Percentiles rank a stretch among this genome's conserved stretches.
Evolutionary conservation across 1,140 invertebrate species (phyloP).

Genomic region (Archivesica marissinica): DNA sequence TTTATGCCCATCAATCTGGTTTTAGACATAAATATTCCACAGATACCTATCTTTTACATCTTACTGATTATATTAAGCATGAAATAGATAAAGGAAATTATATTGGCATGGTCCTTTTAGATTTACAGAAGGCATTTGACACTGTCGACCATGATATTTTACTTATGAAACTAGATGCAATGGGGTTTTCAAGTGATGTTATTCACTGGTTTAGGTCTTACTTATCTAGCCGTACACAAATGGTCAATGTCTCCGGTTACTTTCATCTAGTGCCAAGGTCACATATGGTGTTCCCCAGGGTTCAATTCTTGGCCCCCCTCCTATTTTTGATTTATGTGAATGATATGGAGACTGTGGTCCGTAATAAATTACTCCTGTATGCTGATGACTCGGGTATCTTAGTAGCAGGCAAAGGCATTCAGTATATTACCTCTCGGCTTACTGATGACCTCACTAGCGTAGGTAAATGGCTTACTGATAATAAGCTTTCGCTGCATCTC

Average conservation of each 20-base stretch:
- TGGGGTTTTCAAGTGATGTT: background rate
- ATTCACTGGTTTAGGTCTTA: constrained; percentile 22
- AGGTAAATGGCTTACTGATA: too few relatives aligned
- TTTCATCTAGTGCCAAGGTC: too few relatives aligned
- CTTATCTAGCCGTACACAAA: too few relatives aligned
- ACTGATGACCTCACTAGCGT: too few relatives aligned
- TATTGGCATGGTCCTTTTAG: constrained; percentile 27
- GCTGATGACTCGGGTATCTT: constrained; percentile 41
- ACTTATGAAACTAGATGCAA: constrained; percentile 24
- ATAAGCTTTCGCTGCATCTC: too few relatives aligned
- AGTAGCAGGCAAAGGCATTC: constrained; percentile 19
- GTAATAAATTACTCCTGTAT: constrained; percentile 38
- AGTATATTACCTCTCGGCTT: too few relatives aligned
- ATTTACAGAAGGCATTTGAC: constrained; percentile 32
- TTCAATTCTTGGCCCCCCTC: constrained; percentile 11
- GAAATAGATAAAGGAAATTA: constrained; percentile 11
- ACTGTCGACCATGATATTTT: too few relatives aligned
- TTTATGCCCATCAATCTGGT: constrained; percentile 37
- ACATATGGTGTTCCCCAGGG: constrained; percentile 38
- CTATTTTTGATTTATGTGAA: constrained; percentile 33
- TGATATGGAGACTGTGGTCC: constrained; percentile 24
- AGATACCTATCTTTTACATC: constrained; percentile 35
- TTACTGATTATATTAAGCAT: constrained; percentile 12
- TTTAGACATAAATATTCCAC: constrained; percentile 30
- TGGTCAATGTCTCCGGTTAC: too few relatives aligned